phyloP scores from a whole-genome alignment of 2,797 vertebrate species.

The Catostomus latipinnis region DNA sequence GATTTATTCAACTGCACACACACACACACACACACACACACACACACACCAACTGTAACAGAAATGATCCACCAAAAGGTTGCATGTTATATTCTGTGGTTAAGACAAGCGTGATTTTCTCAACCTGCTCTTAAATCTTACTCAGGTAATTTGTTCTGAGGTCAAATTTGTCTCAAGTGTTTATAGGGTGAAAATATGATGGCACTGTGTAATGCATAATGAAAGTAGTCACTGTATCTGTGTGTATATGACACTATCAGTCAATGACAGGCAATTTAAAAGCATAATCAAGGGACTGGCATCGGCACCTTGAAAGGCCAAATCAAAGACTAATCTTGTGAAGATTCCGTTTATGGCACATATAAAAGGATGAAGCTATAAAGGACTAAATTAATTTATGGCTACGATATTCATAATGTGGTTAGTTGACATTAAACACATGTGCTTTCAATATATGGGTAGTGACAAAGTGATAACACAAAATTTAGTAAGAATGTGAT shows the following conservation, averaged over 20 bases:
- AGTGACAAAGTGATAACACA: constrained; percentile 41
- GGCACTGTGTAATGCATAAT: no score
- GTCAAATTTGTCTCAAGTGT: no score
- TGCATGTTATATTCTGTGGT: constrained; percentile 40
- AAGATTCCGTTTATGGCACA: constrained; percentile 63
- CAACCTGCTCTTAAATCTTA: not conserved
- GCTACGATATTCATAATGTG: constrained; percentile 36
- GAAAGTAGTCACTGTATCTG: no score
- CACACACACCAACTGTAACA: constrained; percentile 7
- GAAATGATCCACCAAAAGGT: constrained; percentile 59
- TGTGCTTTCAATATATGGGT: constrained; percentile 34
- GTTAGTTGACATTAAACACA: constrained; percentile 42
- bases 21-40: not conserved
- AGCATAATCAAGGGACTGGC: constrained; percentile 51
- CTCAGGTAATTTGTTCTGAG: not conserved
- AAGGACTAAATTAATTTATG: constrained; percentile 33
- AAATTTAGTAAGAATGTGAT: constrained; percentile 41
- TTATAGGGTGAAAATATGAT: no score
- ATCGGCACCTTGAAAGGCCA: constrained; percentile 63
- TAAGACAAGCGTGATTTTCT: not conserved
- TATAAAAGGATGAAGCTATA: constrained; percentile 54
- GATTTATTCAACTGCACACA: constrained; percentile 37
- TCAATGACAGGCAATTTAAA: constrained; percentile 1
- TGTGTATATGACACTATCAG: no score
- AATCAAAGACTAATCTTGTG: constrained; percentile 58